Conservation (phyloP, 2,888 invertebrate genomes). For the Gryllus longicercus region DNA sequence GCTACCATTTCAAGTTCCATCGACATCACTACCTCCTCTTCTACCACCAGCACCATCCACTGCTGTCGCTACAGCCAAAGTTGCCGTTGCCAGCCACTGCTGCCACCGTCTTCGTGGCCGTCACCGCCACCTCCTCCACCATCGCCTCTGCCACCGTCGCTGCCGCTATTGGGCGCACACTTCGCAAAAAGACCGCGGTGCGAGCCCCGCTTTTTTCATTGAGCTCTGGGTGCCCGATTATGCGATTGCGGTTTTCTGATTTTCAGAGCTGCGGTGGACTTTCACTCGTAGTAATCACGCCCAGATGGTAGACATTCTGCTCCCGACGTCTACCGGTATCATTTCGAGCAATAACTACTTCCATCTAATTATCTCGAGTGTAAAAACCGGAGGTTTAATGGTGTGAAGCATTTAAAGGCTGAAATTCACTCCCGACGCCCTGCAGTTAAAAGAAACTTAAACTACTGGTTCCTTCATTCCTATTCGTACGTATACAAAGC, state of each 20-base stretch:
- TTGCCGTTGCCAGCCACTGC: too few species aligned
- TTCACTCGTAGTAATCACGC: neutral
- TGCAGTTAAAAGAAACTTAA: too few species aligned
- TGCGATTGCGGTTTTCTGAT: neutral
- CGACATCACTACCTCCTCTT: too few species aligned
- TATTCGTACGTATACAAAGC: too few species aligned
- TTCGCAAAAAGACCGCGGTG: neutral
- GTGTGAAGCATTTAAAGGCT: neutral
- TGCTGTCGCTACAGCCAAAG: too few species aligned
- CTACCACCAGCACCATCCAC: too few species aligned
- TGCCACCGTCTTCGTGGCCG: too few species aligned
- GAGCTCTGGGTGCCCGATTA: neutral
- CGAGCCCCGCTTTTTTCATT: too few species aligned
- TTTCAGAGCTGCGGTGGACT: neutral
- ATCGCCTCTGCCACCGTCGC: neutral
- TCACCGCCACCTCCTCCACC: neutral
- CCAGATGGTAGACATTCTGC: neutral
- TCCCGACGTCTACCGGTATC: neutral
- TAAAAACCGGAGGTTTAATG: neutral
- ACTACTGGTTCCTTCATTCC: too few species aligned
- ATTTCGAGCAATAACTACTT: neutral
- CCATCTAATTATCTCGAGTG: constrained; percentile 4
- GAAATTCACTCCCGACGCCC: too few species aligned
- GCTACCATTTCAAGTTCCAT: too few species aligned
- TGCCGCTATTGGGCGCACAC: neutral